A percentile compares a stretch with the other conserved stretches of the same genome.
Evolutionary conservation across 2,797 vertebrate species (phyloP).

Genomic region (Prionace glauca): DNA sequence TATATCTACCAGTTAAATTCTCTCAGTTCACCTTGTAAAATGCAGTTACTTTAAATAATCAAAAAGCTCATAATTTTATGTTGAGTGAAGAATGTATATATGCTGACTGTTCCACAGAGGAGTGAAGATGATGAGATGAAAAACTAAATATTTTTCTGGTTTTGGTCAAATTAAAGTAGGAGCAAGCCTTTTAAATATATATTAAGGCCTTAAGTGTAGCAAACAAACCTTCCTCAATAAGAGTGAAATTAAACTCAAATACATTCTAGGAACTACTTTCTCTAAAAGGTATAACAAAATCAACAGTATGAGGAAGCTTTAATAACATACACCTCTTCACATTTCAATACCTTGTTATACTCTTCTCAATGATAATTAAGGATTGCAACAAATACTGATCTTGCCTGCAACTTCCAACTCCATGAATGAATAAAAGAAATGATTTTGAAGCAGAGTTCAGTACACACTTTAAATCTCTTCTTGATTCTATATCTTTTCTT

Average conservation of each 20-base stretch:
- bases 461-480: not conserved
- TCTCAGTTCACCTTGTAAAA: not conserved
- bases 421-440: not conserved
- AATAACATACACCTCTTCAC: not conserved
- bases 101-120: not conserved
- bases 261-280: not conserved
- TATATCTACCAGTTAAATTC: not conserved
- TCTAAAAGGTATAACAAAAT: not conserved
- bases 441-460: conserved; percentile 5
- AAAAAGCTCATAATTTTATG: not conserved
- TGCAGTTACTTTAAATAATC: not conserved
- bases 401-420: not conserved
- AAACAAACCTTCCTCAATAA: not conserved
- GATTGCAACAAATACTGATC: not conserved
- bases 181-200: not conserved
- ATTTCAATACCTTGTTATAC: conserved; percentile 14
- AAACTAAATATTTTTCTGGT: not conserved
- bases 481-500: conserved; percentile 50
- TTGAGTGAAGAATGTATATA: not conserved
- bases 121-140: not conserved
- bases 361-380: not conserved
- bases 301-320: not conserved
- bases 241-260: not conserved
- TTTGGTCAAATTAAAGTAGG: not conserved
- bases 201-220: not conserved